Conservation (phyloP, 2,888 invertebrate species). For the Heteromurus nitidus region DNA sequence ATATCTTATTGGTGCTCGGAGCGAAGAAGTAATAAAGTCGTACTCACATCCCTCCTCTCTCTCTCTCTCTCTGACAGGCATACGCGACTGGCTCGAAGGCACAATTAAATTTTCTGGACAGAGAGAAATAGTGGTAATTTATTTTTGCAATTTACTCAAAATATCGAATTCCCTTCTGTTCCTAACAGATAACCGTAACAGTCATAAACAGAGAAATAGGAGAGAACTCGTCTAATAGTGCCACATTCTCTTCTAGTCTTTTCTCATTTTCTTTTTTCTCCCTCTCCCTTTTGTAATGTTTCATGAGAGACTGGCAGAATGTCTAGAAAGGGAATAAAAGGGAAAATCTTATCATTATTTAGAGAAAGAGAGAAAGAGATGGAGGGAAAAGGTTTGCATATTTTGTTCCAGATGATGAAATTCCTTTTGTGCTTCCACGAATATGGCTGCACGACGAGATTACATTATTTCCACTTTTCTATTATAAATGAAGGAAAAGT, state of each 20-base stretch:
- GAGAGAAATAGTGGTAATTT: slow-evolving; percentile 63
- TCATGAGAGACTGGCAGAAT: not conserved
- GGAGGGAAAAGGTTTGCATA: slow-evolving; percentile 14
- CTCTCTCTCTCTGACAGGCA: too few species aligned
- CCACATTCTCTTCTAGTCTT: slow-evolving; percentile 20
- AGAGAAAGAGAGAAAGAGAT: slow-evolving; percentile 27
- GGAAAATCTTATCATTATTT: slow-evolving; percentile 51
- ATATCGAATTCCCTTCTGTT: slow-evolving; percentile 38
- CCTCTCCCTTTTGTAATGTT: slow-evolving; percentile 14
- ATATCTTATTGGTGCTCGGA: slow-evolving; percentile 31
- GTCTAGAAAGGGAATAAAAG: not conserved
- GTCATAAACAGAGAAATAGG: slow-evolving; percentile 33
- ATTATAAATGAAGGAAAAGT: slow-evolving; percentile 61
- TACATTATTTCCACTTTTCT: slow-evolving; percentile 61
- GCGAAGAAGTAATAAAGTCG: slow-evolving; percentile 54
- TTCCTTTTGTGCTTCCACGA: slow-evolving; percentile 51
- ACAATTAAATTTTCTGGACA: slow-evolving; percentile 62
- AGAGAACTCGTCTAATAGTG: not conserved
- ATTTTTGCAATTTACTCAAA: slow-evolving; percentile 48
- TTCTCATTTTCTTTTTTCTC: slow-evolving; percentile 28
- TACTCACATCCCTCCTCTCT: slow-evolving; percentile 6
- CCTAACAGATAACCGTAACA: slow-evolving; percentile 1
- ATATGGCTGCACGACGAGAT: slow-evolving; percentile 40
- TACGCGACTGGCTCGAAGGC: slow-evolving; percentile 52
- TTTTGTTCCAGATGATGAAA: slow-evolving; percentile 65